These are phyloP conservation scores for Drosophila tristis DNA, from an alignment of 1,140 invertebrate genomes.

Conservation along the genomic window DNA sequence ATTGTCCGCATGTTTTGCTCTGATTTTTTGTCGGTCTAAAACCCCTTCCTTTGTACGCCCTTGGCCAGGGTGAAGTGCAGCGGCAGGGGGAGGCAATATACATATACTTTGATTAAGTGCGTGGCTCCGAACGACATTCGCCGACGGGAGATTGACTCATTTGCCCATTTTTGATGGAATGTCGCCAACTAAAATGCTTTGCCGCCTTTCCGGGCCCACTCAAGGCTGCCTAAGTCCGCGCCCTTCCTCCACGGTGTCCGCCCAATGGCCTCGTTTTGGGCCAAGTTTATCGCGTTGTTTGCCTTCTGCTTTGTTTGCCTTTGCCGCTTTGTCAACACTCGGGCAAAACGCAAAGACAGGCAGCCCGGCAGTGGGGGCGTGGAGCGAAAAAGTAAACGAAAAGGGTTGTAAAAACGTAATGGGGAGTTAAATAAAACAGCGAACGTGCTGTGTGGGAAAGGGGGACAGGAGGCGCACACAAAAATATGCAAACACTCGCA, in stretches of 20 bases:
- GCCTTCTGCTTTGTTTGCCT: conserved; percentile 70
- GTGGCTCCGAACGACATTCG: conserved; percentile 30
- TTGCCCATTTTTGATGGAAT: conserved; percentile 74
- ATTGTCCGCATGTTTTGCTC: conserved; percentile 5
- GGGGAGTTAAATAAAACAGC: conserved; percentile 76
- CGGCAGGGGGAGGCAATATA: conserved; percentile 9
- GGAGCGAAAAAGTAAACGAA: conserved; percentile 41
- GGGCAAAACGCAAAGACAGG: conserved; percentile 6
- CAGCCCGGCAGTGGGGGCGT: background rate
- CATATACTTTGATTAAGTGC: conserved; percentile 72
- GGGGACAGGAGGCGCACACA: conserved; percentile 24
- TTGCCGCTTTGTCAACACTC: conserved; percentile 71
- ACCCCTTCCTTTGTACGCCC: no score
- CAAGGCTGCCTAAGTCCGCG: conserved; percentile 3
- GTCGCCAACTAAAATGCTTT: conserved; percentile 70
- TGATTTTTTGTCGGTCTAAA: conserved; percentile 1
- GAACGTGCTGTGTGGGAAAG: conserved; percentile 47
- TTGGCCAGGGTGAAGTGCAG: no score
- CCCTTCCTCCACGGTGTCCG: background rate
- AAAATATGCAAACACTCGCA: conserved; percentile 37
- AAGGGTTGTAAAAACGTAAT: conserved; percentile 78
- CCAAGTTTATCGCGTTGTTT: conserved; percentile 59
- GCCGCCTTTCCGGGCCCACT: conserved; percentile 27
- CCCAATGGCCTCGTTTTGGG: conserved; percentile 1
- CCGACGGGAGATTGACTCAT: conserved; percentile 65